Evolutionary conservation across 2,888 invertebrate species (phyloP).

Genomic region (Cyaniris semiargus): DNA sequence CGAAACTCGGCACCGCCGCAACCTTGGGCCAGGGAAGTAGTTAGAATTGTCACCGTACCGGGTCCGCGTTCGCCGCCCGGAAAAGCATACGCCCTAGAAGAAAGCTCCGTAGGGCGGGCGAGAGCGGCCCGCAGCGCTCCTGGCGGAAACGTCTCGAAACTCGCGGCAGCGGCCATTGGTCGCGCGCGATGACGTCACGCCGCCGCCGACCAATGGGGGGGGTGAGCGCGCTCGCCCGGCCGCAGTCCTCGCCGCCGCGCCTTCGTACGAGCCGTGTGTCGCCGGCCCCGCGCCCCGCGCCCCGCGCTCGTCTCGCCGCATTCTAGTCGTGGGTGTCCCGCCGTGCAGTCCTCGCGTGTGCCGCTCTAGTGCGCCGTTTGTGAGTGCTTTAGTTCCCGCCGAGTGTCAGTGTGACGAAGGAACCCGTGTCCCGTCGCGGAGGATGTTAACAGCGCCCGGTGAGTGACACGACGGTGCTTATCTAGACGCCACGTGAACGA

Average conservation of each 20-base stretch:
- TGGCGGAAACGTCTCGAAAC: slow-evolving; percentile 56
- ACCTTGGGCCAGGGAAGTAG: slow-evolving; percentile 22
- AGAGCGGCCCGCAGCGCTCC: slow-evolving; percentile 69
- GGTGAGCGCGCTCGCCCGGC: slow-evolving; percentile 66
- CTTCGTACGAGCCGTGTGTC: slow-evolving; percentile 75
- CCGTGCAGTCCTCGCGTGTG: slow-evolving; percentile 79
- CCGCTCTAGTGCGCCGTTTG: slow-evolving; percentile 77
- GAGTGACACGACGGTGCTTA: slow-evolving; percentile 68
- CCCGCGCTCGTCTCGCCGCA: slow-evolving; percentile 73
- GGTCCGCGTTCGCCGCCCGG: slow-evolving; percentile 60
- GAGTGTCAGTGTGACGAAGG: slow-evolving; percentile 77
- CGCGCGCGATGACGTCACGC: slow-evolving; percentile 66
- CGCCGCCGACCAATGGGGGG: slow-evolving; percentile 67
- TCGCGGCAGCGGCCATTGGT: slow-evolving; percentile 59
- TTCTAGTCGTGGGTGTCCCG: slow-evolving; percentile 80
- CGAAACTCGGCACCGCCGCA: background rate
- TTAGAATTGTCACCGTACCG: slow-evolving; percentile 33
- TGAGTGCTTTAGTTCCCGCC: slow-evolving; percentile 76
- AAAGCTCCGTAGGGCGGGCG: slow-evolving; percentile 77
- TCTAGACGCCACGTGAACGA: slow-evolving; percentile 76
- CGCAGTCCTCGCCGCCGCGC: slow-evolving; percentile 77
- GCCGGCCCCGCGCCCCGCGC: slow-evolving; percentile 65
- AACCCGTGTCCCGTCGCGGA: slow-evolving; percentile 69
- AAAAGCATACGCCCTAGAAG: slow-evolving; percentile 75
- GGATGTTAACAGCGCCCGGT: slow-evolving; percentile 81